These are phyloP conservation scores for Austrolebias charrua DNA, from an alignment of 2,797 vertebrate genomes.

Conservation along the genomic window DNA sequence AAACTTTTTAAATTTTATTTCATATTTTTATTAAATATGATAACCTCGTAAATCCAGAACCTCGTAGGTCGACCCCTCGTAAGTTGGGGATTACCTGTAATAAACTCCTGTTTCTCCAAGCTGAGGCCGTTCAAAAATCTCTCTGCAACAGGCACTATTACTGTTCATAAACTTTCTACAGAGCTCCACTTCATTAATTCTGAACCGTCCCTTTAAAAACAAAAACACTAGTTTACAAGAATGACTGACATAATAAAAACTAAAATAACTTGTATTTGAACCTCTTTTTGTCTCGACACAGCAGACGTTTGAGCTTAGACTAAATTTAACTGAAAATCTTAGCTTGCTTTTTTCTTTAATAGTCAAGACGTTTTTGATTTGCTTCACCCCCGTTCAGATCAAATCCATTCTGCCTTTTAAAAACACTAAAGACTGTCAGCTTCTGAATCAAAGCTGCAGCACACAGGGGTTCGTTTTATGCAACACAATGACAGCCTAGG, in stretches of 20 bases:
- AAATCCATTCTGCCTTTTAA: slow-evolving; percentile 37
- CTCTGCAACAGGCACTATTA: too few relatives aligned
- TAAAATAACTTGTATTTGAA: too few relatives aligned
- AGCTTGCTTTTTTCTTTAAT: slow-evolving; percentile 4
- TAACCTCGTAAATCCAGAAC: too few relatives aligned
- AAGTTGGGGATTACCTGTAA: too few relatives aligned
- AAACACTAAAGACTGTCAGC: slow-evolving; percentile 37
- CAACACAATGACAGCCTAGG: slow-evolving; percentile 58
- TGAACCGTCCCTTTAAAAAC: background rate
- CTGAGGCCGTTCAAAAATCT: too few relatives aligned
- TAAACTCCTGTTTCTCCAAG: too few relatives aligned
- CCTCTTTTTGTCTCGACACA: background rate
- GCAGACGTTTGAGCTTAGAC: background rate
- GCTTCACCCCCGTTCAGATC: slow-evolving; percentile 15
- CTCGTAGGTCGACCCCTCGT: too few relatives aligned
- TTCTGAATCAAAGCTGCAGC: slow-evolving; percentile 39
- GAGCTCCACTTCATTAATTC: too few relatives aligned
- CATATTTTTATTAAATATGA: too few relatives aligned
- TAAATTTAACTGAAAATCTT: background rate
- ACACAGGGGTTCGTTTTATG: slow-evolving; percentile 49
- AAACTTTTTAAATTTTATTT: too few relatives aligned
- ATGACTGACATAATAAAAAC: too few relatives aligned
- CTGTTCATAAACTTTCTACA: too few relatives aligned
- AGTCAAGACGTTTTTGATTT: background rate
- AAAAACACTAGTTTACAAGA: background rate